A percentile compares a stretch with the other conserved stretches of the same genome.
Conservation (phyloP, 2,113 vertebrate species). For the Cranoglanis bouderius region DNA sequence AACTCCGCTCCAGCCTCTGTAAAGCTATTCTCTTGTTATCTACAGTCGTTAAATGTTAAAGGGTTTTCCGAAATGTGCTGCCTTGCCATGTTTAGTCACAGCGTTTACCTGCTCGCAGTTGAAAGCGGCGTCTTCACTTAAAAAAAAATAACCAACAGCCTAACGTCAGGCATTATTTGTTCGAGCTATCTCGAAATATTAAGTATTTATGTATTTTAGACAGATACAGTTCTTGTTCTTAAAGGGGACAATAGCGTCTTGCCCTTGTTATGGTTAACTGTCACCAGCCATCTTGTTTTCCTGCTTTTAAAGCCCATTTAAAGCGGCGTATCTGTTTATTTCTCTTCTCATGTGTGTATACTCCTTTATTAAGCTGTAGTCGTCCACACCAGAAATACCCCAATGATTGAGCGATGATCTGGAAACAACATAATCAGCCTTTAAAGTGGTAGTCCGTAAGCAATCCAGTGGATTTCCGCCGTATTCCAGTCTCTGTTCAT, state of each 20-base stretch:
- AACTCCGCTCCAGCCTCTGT: conserved; percentile 18
- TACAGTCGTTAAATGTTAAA: conserved; percentile 48
- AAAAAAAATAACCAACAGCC: conserved; percentile 16
- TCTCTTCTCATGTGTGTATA: conserved; percentile 64
- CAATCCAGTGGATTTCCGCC: conserved; percentile 27
- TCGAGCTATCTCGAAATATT: conserved; percentile 51
- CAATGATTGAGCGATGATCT: conserved; percentile 40
- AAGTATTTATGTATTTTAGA: conserved; percentile 54
- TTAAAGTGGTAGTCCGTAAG: conserved; percentile 49
- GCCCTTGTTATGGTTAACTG: conserved; percentile 47
- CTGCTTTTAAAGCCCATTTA: conserved; percentile 50
- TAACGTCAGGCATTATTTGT: conserved; percentile 36
- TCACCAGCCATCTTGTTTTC: conserved; percentile 46
- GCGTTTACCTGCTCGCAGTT: conserved; percentile 55
- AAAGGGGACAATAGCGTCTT: conserved; percentile 59
- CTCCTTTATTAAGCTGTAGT: conserved; percentile 50
- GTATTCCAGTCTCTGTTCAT: conserved; percentile 48
- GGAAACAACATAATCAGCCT: conserved; percentile 50
- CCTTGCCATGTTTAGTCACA: conserved; percentile 58
- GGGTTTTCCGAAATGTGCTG: conserved; percentile 44
- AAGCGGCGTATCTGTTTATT: conserved; percentile 68
- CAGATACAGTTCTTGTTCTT: conserved; percentile 58
- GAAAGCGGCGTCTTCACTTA: conserved; percentile 37
- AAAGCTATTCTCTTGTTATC: conserved; percentile 49
- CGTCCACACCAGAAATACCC: conserved; percentile 35